These are phyloP conservation scores for Ctenicera cuprea DNA, from an alignment of 2,888 invertebrate species.

Conservation along the genomic window DNA sequence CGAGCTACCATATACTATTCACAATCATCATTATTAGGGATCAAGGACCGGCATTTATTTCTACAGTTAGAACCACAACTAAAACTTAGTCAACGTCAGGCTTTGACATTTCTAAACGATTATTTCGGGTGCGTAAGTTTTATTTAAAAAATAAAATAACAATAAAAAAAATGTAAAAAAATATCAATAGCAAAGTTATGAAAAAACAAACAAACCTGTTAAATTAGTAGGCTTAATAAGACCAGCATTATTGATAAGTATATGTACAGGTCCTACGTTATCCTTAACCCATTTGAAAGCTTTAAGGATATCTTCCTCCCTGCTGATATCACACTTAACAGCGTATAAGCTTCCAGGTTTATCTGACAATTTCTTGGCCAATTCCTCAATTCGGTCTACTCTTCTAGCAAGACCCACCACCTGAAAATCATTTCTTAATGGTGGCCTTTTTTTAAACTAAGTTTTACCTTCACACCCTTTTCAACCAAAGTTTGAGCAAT, in stretches of 20 bases:
- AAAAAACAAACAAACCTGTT: neutral
- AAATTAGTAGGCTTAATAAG: slow-evolving; percentile 7
- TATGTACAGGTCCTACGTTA: slow-evolving; percentile 9
- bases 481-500: neutral
- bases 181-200: too few relatives aligned
- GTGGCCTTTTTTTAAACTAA: neutral
- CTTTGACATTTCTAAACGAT: too few relatives aligned
- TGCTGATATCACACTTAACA: neutral
- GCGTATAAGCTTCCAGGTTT: neutral
- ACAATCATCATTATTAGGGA: too few relatives aligned
- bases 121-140: too few relatives aligned
- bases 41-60: too few relatives aligned
- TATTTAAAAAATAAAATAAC: neutral
- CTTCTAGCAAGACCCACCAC: slow-evolving; percentile 8
- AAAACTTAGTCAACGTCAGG: too few relatives aligned
- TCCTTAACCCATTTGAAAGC: slow-evolving; percentile 23
- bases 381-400: neutral
- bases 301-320: slow-evolving; percentile 11
- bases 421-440: neutral
- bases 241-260: slow-evolving; percentile 26
- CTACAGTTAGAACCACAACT: too few relatives aligned
- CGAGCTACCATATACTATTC: too few relatives aligned
- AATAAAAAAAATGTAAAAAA: neutral
- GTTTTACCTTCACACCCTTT: neutral
- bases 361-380: neutral